Conservation (phyloP, 2,797 vertebrate species). For the Pseudomugil tenellus region DNA sequence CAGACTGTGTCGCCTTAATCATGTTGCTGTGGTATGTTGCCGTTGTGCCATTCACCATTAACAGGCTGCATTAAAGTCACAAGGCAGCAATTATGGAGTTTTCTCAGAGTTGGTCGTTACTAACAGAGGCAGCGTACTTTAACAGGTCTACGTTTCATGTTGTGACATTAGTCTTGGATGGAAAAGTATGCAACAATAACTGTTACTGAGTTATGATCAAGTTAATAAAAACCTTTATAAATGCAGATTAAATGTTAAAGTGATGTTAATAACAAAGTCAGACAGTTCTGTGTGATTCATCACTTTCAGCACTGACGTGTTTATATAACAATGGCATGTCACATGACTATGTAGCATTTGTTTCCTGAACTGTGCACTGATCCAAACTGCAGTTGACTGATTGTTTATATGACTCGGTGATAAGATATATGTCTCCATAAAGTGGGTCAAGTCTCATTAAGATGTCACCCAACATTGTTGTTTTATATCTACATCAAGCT, state of each 20-base stretch:
- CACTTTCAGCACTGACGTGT: not conserved
- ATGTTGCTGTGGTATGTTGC: slow-evolving; percentile 12
- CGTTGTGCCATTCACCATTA: not conserved
- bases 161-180: not conserved
- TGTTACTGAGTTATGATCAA: not conserved
- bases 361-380: not conserved
- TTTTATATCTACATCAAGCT: not conserved
- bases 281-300: not conserved
- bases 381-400: not conserved
- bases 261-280: not conserved
- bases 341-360: not conserved
- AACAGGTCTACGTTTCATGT: not conserved
- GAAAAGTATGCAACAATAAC: not conserved
- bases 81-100: slow-evolving; percentile 47
- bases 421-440: not conserved
- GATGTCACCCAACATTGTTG: slow-evolving; percentile 5
- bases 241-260: not conserved
- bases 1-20: not conserved
- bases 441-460: not conserved
- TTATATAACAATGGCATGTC: not conserved
- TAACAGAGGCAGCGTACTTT: not conserved
- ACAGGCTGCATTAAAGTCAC: slow-evolving; percentile 52
- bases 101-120: slow-evolving; percentile 4
- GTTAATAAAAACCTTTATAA: not conserved
- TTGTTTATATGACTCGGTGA: not conserved